Conservation (phyloP, 2,888 invertebrate genomes). For the Philonicus albiceps region DNA sequence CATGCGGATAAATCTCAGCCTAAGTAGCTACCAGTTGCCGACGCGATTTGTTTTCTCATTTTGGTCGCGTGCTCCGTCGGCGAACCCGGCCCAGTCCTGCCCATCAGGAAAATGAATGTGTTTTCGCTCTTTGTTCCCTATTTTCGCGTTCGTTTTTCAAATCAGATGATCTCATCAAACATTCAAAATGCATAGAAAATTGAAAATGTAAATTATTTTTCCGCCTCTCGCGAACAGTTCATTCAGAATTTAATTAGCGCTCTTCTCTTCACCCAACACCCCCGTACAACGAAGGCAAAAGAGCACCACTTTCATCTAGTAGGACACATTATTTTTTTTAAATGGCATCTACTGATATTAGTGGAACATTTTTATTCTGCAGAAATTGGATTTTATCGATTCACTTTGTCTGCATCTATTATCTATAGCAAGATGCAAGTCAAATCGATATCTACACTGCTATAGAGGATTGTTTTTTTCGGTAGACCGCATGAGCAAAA, state of each 20-base stretch:
- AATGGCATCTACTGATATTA: neutral
- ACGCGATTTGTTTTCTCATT: slow-evolving; percentile 36
- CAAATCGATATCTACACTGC: neutral
- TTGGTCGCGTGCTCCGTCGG: slow-evolving; percentile 25
- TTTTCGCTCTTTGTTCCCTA: slow-evolving; percentile 9
- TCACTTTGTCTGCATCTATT: neutral
- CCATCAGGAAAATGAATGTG: slow-evolving; percentile 29
- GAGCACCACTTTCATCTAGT: neutral
- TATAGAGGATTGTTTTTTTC: too few species aligned
- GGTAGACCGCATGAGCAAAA: too few species aligned
- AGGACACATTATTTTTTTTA: neutral
- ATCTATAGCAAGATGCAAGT: neutral
- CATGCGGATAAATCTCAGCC: neutral
- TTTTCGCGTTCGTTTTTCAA: slow-evolving; percentile 4
- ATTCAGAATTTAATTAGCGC: neutral
- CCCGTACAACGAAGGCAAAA: neutral
- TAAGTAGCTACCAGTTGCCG: slow-evolving; percentile 3
- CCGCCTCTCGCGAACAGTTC: neutral
- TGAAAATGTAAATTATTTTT: slow-evolving; percentile 37
- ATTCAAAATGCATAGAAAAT: slow-evolving; percentile 43
- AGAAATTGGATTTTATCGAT: neutral
- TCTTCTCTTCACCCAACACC: neutral
- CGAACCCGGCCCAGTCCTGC: neutral
- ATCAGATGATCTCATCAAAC: slow-evolving; percentile 29
- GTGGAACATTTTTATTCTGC: neutral